A percentile compares a stretch with the other conserved stretches of the same genome.
Evolutionary conservation across 2,797 vertebrate species (phyloP).

Genomic region (Notamacropus eugenii): DNA sequence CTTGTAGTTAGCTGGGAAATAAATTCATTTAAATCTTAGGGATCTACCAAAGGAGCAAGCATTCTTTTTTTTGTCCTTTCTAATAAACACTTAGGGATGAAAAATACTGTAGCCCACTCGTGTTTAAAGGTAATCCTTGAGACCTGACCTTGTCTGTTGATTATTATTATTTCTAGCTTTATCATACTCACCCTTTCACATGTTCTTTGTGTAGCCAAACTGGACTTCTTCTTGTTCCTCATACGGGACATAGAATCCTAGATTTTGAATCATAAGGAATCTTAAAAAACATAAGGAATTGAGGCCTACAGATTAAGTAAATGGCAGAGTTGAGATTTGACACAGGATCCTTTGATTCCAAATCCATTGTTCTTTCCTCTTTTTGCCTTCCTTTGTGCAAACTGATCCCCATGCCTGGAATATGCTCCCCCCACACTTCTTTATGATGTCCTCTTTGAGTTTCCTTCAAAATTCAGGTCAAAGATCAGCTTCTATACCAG

Average conservation of each 20-base stretch:
- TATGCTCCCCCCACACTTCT: background rate
- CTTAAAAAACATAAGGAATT: background rate
- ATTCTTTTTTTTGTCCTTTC: background rate
- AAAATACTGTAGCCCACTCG: background rate
- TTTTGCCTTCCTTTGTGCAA: background rate
- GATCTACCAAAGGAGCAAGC: background rate
- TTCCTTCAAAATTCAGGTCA: background rate
- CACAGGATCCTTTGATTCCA: background rate
- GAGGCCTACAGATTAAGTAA: background rate
- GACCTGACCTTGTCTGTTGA: background rate
- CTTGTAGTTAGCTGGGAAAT: background rate
- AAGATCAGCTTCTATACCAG: background rate
- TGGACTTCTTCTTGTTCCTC: background rate
- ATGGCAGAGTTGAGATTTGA: background rate
- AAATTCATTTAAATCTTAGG: background rate
- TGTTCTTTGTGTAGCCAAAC: background rate
- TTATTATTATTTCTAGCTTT: background rate
- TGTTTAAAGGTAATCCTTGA: background rate
- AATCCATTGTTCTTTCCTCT: background rate
- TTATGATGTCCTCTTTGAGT: background rate
- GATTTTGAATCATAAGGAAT: background rate
- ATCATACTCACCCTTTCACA: background rate
- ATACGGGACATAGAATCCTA: background rate
- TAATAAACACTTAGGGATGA: background rate
- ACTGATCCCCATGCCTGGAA: background rate